These are phyloP conservation scores for Ridgeia piscesae DNA, from an alignment of 1,140 invertebrate genomes.

Conservation along the genomic window DNA sequence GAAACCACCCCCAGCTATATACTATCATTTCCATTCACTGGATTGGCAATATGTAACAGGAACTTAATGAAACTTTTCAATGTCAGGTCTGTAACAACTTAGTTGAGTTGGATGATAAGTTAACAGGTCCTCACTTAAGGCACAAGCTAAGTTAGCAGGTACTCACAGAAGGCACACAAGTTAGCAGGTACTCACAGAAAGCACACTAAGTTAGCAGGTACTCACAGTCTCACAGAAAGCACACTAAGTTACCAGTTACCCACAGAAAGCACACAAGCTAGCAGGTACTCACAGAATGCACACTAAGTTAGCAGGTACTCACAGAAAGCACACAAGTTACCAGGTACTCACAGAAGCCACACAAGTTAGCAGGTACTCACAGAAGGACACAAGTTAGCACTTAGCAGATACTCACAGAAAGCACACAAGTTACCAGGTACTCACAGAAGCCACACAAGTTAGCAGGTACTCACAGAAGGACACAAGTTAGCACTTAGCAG, in stretches of 20 bases:
- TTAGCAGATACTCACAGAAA: constrained; percentile 33
- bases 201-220: constrained; percentile 21
- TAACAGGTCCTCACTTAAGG: constrained; percentile 33
- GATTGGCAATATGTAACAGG: neutral
- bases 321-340: constrained; percentile 35
- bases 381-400: too few species aligned
- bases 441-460: constrained; percentile 36
- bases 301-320: constrained; percentile 24
- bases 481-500: too few species aligned
- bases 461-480: constrained; percentile 34
- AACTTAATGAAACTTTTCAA: neutral
- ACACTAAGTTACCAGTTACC: constrained; percentile 18
- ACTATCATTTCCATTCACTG: too few species aligned
- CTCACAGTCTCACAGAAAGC: too few species aligned
- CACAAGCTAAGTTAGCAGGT: constrained; percentile 21
- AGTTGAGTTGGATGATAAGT: too few species aligned
- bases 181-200: constrained; percentile 33
- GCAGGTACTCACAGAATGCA: constrained; percentile 35
- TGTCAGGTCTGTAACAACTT: too few species aligned
- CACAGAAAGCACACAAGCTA: constrained; percentile 36
- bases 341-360: constrained; percentile 35
- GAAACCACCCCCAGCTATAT: too few species aligned
- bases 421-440: constrained; percentile 26
- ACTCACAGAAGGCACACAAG: constrained; percentile 39
- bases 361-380: constrained; percentile 30